Conservation (phyloP, 2,113 vertebrate species). For the Poeciliopsis turrubarensis region DNA sequence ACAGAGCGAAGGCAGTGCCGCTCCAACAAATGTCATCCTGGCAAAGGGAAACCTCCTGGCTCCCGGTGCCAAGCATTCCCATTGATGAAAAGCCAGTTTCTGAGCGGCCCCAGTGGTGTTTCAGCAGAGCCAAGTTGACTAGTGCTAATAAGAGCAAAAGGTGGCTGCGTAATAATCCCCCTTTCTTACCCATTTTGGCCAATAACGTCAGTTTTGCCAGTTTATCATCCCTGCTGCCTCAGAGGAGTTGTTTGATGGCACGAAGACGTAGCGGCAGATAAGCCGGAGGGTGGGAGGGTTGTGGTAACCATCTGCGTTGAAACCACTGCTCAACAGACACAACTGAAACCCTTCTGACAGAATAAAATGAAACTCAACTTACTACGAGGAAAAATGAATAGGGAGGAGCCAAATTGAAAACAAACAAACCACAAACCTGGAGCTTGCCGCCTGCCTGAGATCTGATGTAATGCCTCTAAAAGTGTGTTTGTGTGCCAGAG, state of each 20-base stretch:
- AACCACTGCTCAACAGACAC: constrained; percentile 48
- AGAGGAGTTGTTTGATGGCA: background rate
- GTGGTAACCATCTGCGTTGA: constrained; percentile 33
- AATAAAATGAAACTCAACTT: constrained; percentile 4
- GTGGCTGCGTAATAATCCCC: constrained; percentile 44
- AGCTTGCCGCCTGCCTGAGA: constrained; percentile 2
- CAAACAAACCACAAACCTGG: constrained; percentile 12
- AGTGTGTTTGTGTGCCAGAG: constrained; percentile 21
- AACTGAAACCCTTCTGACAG: background rate
- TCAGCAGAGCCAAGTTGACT: constrained; percentile 49
- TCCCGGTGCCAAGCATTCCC: constrained; percentile 55
- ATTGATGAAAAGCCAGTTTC: constrained; percentile 66
- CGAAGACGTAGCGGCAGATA: background rate
- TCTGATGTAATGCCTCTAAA: constrained; percentile 13
- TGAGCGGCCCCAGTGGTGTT: constrained; percentile 54
- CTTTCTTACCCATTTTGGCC: constrained; percentile 33
- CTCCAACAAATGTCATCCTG: constrained; percentile 50
- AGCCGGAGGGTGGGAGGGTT: background rate
- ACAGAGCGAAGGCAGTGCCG: background rate
- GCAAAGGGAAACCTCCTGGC: constrained; percentile 56
- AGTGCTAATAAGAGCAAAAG: constrained; percentile 59
- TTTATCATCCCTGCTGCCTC: constrained; percentile 42
- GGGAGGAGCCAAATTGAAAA: background rate
- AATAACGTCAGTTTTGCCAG: constrained; percentile 57
- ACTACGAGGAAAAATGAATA: background rate